Evolutionary conservation across 2,113 vertebrate species (phyloP).

Genomic region (Epinephelus cyanopodus): DNA sequence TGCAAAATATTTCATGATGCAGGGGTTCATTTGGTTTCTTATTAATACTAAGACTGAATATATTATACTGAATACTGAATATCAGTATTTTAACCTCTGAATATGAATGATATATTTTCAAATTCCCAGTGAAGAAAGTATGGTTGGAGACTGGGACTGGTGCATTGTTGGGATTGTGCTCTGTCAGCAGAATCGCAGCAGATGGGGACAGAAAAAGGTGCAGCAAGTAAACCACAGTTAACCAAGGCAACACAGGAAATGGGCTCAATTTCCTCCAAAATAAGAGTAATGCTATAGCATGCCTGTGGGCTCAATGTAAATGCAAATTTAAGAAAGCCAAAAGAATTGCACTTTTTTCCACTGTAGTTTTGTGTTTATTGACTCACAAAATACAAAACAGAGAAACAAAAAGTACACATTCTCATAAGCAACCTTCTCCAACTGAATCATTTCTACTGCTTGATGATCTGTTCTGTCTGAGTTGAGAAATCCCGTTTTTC

Average conservation of each 20-base stretch:
- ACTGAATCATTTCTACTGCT: too few species aligned
- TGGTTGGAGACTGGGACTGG: not conserved
- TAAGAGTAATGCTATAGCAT: constrained; percentile 4
- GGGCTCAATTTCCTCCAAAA: not conserved
- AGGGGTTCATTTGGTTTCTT: not conserved
- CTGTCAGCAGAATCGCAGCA: constrained; percentile 47
- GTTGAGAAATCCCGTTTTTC: not conserved
- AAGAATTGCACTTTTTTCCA: too few species aligned
- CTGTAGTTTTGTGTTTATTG: too few species aligned
- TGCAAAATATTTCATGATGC: too few species aligned
- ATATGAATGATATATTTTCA: not conserved
- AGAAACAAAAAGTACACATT: too few species aligned
- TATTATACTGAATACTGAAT: too few species aligned
- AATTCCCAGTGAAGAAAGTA: not conserved
- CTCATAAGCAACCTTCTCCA: too few species aligned
- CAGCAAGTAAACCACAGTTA: not conserved
- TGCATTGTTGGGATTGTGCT: constrained; percentile 44
- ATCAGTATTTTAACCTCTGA: not conserved
- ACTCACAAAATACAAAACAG: too few species aligned
- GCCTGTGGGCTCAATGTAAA: not conserved
- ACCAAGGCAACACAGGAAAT: not conserved
- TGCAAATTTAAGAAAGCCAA: too few species aligned
- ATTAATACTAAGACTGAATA: not conserved
- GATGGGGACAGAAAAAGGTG: not conserved
- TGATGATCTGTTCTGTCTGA: too few species aligned